Percentiles rank a stretch among this genome's conserved stretches.
Evolutionary conservation across 2,797 vertebrate species (phyloP).

Genomic region (Typhlichthys subterraneus): DNA sequence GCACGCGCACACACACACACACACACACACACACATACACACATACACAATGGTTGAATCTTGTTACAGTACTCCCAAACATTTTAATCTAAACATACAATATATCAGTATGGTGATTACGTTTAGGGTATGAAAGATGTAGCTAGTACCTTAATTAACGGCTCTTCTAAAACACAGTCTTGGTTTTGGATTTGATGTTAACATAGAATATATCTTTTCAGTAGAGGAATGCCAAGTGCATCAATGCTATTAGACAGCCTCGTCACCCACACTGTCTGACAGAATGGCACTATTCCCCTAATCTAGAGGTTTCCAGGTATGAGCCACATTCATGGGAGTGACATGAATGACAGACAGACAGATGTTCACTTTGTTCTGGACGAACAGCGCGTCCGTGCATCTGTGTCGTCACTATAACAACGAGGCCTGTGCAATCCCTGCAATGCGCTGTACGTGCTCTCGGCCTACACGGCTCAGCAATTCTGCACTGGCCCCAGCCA

Average conservation of each 20-base stretch:
- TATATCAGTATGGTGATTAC: too few relatives aligned
- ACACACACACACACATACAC: slow-evolving; percentile 5
- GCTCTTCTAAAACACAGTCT: too few relatives aligned
- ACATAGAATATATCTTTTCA: not conserved
- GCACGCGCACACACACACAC: slow-evolving; percentile 7
- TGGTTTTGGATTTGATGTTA: too few relatives aligned
- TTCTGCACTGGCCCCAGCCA: slow-evolving; percentile 14
- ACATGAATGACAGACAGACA: not conserved
- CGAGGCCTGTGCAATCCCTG: slow-evolving; percentile 1
- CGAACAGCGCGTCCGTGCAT: not conserved
- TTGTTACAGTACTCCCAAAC: not conserved
- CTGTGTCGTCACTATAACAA: not conserved
- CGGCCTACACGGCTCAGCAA: slow-evolving; percentile 17
- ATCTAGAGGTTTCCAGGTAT: not conserved
- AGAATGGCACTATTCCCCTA: too few relatives aligned
- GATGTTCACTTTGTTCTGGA: not conserved
- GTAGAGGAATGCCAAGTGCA: too few relatives aligned
- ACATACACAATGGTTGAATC: not conserved
- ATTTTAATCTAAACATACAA: not conserved
- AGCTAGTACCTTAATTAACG: too few relatives aligned
- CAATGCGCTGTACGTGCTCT: slow-evolving; percentile 26
- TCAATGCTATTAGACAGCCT: too few relatives aligned
- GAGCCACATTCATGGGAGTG: not conserved
- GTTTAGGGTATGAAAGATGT: not conserved
- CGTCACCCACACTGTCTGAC: too few relatives aligned